Evolutionary conservation across 2,113 vertebrate species (phyloP).

Genomic region (Seriola dumerili): DNA sequence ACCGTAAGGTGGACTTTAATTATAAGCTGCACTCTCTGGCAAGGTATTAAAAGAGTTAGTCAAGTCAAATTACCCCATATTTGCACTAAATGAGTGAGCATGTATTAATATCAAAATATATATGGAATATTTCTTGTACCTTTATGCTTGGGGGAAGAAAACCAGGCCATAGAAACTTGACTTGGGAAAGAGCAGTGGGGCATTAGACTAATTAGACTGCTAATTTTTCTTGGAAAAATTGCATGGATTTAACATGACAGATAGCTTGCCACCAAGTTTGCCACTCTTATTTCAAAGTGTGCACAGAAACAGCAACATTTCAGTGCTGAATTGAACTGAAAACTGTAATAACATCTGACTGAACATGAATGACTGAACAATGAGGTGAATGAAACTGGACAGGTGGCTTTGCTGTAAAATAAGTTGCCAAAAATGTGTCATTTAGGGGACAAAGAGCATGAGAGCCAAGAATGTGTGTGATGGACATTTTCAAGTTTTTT

Average conservation of each 20-base stretch:
- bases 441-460: slow-evolving; percentile 6
- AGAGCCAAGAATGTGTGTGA: neutral
- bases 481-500: neutral
- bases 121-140: neutral
- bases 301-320: neutral
- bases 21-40: too few relatives aligned
- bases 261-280: neutral
- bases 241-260: neutral
- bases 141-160: neutral
- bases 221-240: neutral
- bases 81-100: neutral
- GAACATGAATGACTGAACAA: slow-evolving; percentile 29
- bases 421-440: neutral
- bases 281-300: neutral
- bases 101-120: neutral
- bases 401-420: slow-evolving; percentile 14
- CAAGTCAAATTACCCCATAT: neutral
- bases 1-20: neutral
- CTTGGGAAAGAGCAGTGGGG: neutral
- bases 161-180: neutral
- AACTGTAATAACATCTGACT: slow-evolving; percentile 45
- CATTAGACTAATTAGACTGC: neutral
- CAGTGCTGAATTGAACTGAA: slow-evolving; percentile 7
- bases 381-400: slow-evolving; percentile 11
- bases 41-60: neutral